Evolutionary conservation across 2,113 vertebrate genomes (phyloP).

Genomic region (Apteryx mantelli): DNA sequence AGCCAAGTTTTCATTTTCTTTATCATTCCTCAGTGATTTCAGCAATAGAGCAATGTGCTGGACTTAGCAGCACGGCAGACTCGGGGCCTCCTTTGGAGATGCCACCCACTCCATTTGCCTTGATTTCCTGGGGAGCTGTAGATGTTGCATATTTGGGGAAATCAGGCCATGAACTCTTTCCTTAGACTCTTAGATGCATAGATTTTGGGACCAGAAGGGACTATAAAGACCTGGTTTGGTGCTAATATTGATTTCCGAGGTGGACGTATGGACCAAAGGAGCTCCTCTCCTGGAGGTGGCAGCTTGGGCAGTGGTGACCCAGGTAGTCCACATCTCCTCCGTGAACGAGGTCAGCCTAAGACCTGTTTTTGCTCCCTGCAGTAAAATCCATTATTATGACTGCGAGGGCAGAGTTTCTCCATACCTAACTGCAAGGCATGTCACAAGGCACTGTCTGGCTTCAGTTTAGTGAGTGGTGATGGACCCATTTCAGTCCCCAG

Average conservation of each 20-base stretch:
- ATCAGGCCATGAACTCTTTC: not conserved
- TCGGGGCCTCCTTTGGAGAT: not conserved
- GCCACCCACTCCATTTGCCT: not conserved
- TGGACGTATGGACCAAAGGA: not conserved
- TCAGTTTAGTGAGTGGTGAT: not conserved
- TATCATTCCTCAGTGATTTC: not conserved
- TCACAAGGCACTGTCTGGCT: not conserved
- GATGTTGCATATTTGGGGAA: not conserved
- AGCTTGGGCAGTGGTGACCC: not conserved
- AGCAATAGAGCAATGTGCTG: not conserved
- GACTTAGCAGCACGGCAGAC: not conserved
- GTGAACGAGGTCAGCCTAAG: not conserved
- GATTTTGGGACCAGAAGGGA: not conserved
- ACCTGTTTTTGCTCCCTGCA: not conserved
- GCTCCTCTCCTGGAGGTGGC: not conserved
- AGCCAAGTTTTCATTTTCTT: conserved; percentile 12
- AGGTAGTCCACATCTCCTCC: not conserved
- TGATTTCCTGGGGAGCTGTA: not conserved
- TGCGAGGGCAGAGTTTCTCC: accelerated
- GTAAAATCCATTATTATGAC: not conserved
- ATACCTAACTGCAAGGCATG: not conserved
- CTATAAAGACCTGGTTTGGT: not conserved
- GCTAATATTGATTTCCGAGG: not conserved
- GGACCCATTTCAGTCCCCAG: not conserved
- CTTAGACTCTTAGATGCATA: not conserved